Evolutionary conservation across 2,888 invertebrate genomes (phyloP), one percentile per base, ranked within the genome.

Genomic region (Hypselothyrea guttata): DNA sequence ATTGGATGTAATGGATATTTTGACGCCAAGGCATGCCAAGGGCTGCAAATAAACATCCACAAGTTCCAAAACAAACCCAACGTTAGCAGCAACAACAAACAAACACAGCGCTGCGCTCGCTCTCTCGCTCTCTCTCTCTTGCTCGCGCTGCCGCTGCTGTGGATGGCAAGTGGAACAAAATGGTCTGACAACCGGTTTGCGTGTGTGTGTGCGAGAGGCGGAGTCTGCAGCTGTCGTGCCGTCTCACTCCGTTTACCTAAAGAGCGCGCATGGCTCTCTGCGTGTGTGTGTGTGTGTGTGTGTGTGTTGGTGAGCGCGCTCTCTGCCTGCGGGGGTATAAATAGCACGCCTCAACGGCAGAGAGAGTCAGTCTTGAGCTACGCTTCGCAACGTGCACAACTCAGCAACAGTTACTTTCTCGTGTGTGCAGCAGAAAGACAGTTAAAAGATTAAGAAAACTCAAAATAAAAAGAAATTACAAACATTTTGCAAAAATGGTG

Each of bases 1-100:
- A 87, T 87, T 83, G 84, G 79, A 69, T 79, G 84, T 88, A 88
- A 87, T 87, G 81, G 86, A 87, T 88, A 88, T 88, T 88, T 88
- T 88, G 88, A 88, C 88, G 88, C 79, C 75, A 83, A 83, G 73
- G 76, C 87, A 86, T 63, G 75, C 74, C 81, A 84, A 85, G 82
- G 71, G 71, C 76, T 79, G 84, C 86, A 88, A 88, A 88, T 82
- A 87, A 87, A 87, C 81, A 87, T 75, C 75, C 82, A 84, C 86
- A 83, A 83, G 68, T 71, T 83, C 71, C 82, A 71, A 82, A 77
- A 82, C 78, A 82, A 62, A 62, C 65, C 47, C 40, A 47, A 31
- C 35, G 37, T 41, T 47, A 57, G 48, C 57, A 68, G 48, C 45
- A 62, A 33, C 58, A 38, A 62, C 49, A 53, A 65, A 61, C 11